Base-by-base conservation (phyloP, 2,888 invertebrate species). In the Hypena proboscidalis region DNA sequence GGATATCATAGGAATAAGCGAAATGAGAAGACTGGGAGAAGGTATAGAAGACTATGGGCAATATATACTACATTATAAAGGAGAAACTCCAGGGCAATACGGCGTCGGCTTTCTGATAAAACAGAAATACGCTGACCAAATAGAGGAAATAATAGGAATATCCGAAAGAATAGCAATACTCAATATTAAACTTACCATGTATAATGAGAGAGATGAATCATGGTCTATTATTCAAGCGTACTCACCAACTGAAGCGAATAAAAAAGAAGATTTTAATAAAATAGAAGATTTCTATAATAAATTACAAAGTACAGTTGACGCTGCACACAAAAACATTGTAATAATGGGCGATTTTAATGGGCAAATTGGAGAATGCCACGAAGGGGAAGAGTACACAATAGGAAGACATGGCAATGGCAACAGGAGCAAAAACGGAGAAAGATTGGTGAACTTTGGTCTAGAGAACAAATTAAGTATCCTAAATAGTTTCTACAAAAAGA, bases 71-170 rank as follows among this genome's bases (percentile, higher is more conserved):
- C 25, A 33, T 9, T 15, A 33, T 23, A 34, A 21, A 41, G 41
- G 30, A 9, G 34, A 34, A 23, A 29, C 29, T 6, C 26, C 22
- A 3, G 29, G 41, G 5, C 34, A 29, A 21, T 14, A 30, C 6
- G 41, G 34, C 3, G 34, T 41, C 6, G 34, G 41, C 2, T 41
- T 30, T 20, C 14, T 39, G 10, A 27, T 39, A 17, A 37, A 40
- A 25, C 7, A 21, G 11, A 21, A 29, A 27, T 9, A 21, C n/a
- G 22, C 23, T 2, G 25, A 33, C 14, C 13, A 19, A 14, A 26
- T 40, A 1, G 22, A 15, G 3, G 33, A 31, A 21, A 22, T 40
- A 3, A 25, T 27, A 40, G 40, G 39, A n/a, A 20, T 40, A 17
- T 31, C 38, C n/a, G 38, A 38, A 11, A 30, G 31, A 30, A 38